Evolutionary conservation across 2,113 vertebrate species (phyloP).

Genomic region (Neoarius graeffei): DNA sequence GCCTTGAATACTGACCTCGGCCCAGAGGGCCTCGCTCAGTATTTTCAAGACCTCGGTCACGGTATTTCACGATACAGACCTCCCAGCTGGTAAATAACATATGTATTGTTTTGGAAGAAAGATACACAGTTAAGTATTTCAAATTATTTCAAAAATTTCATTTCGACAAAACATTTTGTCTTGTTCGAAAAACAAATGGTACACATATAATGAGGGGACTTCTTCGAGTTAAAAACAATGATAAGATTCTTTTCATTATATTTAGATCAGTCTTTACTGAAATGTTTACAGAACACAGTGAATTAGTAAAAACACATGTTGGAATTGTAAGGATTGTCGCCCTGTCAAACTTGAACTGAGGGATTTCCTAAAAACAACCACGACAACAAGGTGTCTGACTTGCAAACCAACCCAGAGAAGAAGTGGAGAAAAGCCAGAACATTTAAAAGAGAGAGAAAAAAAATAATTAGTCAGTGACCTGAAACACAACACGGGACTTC

Average conservation of each 20-base stretch:
- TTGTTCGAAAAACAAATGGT: neutral
- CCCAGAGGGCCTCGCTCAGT: no score
- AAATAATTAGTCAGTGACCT: slow-evolving; percentile 75
- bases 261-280: no score
- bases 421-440: neutral
- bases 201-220: neutral
- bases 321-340: neutral
- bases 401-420: neutral
- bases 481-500: slow-evolving; percentile 97
- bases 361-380: neutral
- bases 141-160: no score
- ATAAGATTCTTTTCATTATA: neutral
- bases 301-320: neutral
- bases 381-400: neutral
- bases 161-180: no score
- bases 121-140: no score
- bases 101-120: neutral
- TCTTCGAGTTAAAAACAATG: neutral
- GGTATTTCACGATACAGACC: no score
- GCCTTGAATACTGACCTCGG: no score
- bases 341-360: neutral
- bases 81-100: no score
- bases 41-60: no score
- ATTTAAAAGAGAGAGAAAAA: no score
- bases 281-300: neutral